Percentiles rank a stretch among this genome's conserved stretches.
phyloP scores from a whole-genome alignment of 1,140 invertebrate species.

The Heliconius congener region DNA sequence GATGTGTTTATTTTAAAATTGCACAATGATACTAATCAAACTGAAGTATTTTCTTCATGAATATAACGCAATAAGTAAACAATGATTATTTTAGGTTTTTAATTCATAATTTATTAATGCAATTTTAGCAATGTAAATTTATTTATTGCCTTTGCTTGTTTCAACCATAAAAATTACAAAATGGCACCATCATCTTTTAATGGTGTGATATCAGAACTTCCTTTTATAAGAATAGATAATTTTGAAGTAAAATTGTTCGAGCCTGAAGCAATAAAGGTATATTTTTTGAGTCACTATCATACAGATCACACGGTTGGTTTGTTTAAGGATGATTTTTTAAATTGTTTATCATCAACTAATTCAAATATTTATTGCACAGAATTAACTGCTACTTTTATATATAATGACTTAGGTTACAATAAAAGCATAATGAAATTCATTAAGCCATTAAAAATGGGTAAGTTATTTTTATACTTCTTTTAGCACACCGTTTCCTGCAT shows the following conservation, averaged over 20 bases:
- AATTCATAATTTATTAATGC: too few species aligned
- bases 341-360: conserved; percentile 49
- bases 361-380: conserved; percentile 75
- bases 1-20: too few species aligned
- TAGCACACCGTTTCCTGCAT: neutral
- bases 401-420: conserved; percentile 40
- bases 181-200: neutral
- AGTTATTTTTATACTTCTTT: conserved; percentile 27
- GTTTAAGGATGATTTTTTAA: conserved; percentile 41
- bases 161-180: too few species aligned
- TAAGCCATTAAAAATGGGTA: conserved; percentile 51
- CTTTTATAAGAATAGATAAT: neutral
- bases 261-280: conserved; percentile 56
- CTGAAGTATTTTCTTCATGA: too few species aligned
- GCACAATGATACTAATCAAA: too few species aligned
- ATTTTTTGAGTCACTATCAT: conserved; percentile 87
- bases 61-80: too few species aligned
- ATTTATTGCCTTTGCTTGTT: too few species aligned
- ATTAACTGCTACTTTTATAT: conserved; percentile 70
- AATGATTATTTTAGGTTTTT: too few species aligned
- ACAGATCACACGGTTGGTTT: conserved; percentile 86
- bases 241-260: neutral
- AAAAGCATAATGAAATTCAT: conserved; percentile 44
- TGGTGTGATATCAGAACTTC: neutral
- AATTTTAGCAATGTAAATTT: too few species aligned